phyloP scores from a whole-genome alignment of 2,797 vertebrate genomes.

The Champsocephalus esox region DNA sequence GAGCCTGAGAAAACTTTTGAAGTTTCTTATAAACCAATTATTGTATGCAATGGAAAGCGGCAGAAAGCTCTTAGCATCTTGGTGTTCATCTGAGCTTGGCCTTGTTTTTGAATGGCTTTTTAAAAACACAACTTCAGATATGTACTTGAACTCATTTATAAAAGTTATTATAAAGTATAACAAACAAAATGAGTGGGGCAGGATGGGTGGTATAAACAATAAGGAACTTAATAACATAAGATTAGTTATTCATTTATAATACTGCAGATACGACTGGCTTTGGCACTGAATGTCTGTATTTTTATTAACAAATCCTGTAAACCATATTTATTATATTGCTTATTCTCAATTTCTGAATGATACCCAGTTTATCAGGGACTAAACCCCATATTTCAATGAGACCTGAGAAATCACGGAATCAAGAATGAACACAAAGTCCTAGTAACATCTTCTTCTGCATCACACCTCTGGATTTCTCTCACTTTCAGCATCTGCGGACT shows the following conservation, averaged over 20 bases:
- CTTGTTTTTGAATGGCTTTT: conserved; percentile 36
- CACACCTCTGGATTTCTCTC: conserved; percentile 59
- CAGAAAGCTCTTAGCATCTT: conserved; percentile 15
- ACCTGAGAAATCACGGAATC: conserved; percentile 72
- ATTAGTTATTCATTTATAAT: conserved; percentile 39
- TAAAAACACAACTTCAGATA: conserved; percentile 28
- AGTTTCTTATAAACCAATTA: conserved; percentile 39
- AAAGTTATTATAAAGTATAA: conserved; percentile 15
- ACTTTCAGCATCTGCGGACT: conserved; percentile 74
- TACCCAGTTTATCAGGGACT: conserved; percentile 42
- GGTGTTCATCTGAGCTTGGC: conserved; percentile 12
- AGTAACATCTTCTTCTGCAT: conserved; percentile 29
- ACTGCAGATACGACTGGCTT: conserved; percentile 25
- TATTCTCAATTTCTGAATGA: conserved; percentile 25
- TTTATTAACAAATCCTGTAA: conserved; percentile 37
- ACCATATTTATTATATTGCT: conserved; percentile 45
- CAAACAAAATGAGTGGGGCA: conserved; percentile 11
- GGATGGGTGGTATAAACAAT: conserved; percentile 12
- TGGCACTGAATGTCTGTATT: conserved; percentile 30
- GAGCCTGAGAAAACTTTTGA: conserved; percentile 23
- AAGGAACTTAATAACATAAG: conserved; percentile 22
- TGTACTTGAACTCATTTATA: conserved; percentile 30
- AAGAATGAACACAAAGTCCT: conserved; percentile 36
- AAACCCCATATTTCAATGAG: conserved; percentile 41
- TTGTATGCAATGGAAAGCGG: conserved; percentile 35